These are phyloP conservation scores for Ips nitidus DNA, from an alignment of 1,140 invertebrate species.

Conservation along the genomic window DNA sequence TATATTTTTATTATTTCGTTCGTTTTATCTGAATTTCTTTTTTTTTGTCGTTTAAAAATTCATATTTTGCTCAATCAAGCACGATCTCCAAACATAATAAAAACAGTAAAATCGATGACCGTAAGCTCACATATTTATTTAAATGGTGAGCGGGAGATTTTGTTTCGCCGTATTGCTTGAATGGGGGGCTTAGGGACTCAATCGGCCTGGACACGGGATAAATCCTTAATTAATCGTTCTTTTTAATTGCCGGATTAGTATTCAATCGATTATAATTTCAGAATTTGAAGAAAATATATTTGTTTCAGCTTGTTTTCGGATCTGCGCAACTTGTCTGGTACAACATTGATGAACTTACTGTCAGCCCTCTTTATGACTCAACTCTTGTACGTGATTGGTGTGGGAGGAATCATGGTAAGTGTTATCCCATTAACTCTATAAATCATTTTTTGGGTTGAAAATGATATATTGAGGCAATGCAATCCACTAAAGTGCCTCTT, in stretches of 20 bases:
- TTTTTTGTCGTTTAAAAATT: too few relatives aligned
- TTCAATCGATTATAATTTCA: too few relatives aligned
- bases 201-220: constrained; percentile 1
- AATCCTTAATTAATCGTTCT: constrained; percentile 10
- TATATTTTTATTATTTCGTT: too few relatives aligned
- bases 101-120: too few relatives aligned
- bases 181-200: background rate
- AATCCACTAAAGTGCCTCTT: too few relatives aligned
- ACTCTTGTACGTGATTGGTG: constrained; percentile 68
- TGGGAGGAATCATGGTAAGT: constrained; percentile 67
- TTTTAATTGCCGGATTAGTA: constrained; percentile 7
- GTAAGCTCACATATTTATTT: too few relatives aligned
- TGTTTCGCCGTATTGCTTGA: background rate
- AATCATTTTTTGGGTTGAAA: too few relatives aligned
- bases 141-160: too few relatives aligned
- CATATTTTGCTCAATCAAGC: too few relatives aligned
- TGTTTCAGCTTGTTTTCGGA: constrained; percentile 69
- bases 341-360: constrained; percentile 67
- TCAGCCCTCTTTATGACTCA: constrained; percentile 69
- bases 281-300: background rate
- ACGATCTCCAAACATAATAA: too few relatives aligned
- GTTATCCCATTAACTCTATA: background rate
- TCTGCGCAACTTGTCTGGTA: constrained; percentile 64
- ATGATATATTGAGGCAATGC: too few relatives aligned
- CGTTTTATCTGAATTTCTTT: too few relatives aligned